phyloP scores from a whole-genome alignment of 1,140 invertebrate genomes.

The Homalodisca vitripennis region DNA sequence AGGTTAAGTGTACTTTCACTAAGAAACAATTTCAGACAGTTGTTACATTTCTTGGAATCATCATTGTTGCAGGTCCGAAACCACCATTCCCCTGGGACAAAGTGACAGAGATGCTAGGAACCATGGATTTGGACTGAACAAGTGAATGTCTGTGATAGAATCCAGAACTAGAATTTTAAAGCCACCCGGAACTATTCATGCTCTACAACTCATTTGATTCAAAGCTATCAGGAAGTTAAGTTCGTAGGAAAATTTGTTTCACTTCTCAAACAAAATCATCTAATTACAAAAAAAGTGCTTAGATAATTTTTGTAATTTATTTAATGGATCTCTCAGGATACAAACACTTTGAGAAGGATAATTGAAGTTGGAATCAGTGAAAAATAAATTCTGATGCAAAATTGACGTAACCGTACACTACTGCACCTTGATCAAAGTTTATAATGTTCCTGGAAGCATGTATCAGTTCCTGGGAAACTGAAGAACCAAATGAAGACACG shows the following conservation, averaged over 20 bases:
- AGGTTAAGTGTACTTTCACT: no score
- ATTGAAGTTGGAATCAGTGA: no score
- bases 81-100: constrained; percentile 71
- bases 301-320: not conserved
- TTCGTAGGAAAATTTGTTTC: not conserved
- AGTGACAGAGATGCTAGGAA: constrained; percentile 60
- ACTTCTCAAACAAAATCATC: not conserved
- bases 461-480: no score
- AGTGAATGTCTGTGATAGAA: not conserved
- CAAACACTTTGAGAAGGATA: no score
- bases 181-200: not conserved
- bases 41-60: no score
- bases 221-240: not conserved
- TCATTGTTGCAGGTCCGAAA: constrained; percentile 40
- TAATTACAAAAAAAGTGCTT: not conserved
- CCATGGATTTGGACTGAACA: constrained; percentile 36
- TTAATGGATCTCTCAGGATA: not conserved
- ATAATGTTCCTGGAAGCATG: no score
- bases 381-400: no score
- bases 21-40: no score
- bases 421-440: no score
- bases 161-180: constrained; percentile 1
- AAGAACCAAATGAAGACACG: no score
- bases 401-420: no score
- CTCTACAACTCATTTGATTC: not conserved